Evolutionary conservation across 2,113 vertebrate species (phyloP), one percentile per base, ranked within the genome.

Genomic region (Muscicapa adusta): DNA sequence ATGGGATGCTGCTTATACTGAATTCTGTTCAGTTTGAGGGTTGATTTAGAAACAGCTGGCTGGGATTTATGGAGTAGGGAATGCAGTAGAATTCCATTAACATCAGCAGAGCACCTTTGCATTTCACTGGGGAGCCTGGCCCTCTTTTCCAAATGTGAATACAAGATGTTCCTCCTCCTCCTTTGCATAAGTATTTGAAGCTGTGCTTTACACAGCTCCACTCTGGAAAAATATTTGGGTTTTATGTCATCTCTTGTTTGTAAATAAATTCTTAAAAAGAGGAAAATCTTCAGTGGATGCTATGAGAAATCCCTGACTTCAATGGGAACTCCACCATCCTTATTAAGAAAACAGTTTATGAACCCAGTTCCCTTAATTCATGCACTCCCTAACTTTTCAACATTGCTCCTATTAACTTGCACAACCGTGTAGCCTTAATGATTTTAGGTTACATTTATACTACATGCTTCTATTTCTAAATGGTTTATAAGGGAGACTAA

Each of bases 401-500:
- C 34, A 47, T 67, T 82, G 62, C 66, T 66, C 10, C 81, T 40
- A 58, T 94, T 92, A 93, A 73, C 78, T 79, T 95, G 87, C 91
- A 79, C 62, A 79, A 70, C 63, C 74, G 6, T 77, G 81, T 22
- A 90, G 89, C 71, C 74, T 83, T 89, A 85, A 96, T 70, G 88
- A 93, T 83, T 92, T 91, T 20, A 60, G 72, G 85, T 79, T 94
- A 76, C 76, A 62, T 79, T 95, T 95, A 34, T 80, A 85, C 83
- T 91, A 66, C 88, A 62, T n/a, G 71, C 40, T 68, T 70, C 87
- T 86, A 76, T 89, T 94, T 91, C 79, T 82, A 83, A 96, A 94
- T 73, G 66, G 78, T 67, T 95, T 95, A 79, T 89, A 70, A 83
- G 78, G 66, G 45, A 91, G 73, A 23, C 45, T 58, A 77, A 96